These are phyloP conservation scores for Nephrotoma appendiculata DNA, from an alignment of 2,888 invertebrate genomes.

Conservation along the genomic window DNA sequence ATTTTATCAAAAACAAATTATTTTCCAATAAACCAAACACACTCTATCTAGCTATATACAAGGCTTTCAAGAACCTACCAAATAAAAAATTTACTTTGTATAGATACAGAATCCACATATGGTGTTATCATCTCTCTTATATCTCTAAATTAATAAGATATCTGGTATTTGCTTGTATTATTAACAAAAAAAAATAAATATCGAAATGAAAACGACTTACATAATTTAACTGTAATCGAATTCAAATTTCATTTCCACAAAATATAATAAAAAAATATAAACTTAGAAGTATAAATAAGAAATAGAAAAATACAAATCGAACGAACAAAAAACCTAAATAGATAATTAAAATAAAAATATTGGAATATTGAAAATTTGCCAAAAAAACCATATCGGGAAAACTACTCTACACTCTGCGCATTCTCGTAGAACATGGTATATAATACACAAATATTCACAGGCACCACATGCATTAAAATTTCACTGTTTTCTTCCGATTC, in stretches of 20 bases:
- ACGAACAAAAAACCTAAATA: neutral
- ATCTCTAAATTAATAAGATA: neutral
- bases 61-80: too few relatives aligned
- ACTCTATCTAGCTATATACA: too few relatives aligned
- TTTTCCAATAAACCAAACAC: too few relatives aligned
- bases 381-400: neutral
- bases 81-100: too few relatives aligned
- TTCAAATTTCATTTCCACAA: neutral
- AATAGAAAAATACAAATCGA: neutral
- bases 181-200: neutral
- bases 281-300: neutral
- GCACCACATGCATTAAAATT: neutral
- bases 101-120: neutral
- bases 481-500: neutral
- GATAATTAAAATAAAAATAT: neutral
- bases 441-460: neutral
- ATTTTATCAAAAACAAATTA: too few relatives aligned
- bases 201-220: neutral
- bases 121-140: neutral
- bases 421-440: neutral
- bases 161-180: neutral
- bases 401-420: neutral
- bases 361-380: neutral
- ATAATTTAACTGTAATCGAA: neutral
- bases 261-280: neutral